phyloP scores from a whole-genome alignment of 2,113 vertebrate species.

The Carollia perspicillata region DNA sequence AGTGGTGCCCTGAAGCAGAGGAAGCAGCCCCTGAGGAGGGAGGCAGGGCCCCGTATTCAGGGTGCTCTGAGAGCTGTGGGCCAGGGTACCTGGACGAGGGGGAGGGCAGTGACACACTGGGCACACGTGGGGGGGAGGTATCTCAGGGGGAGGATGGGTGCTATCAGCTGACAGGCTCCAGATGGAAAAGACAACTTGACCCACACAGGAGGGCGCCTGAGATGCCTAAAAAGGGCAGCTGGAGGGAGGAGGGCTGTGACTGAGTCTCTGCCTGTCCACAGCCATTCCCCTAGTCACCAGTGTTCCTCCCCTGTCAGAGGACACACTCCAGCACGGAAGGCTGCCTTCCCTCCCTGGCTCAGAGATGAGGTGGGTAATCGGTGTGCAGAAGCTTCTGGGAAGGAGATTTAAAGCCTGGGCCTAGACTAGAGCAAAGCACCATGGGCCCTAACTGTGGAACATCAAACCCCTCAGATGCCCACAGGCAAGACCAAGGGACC shows the following conservation, averaged over 20 bases:
- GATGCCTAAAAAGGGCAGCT: not conserved
- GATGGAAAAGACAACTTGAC: not conserved
- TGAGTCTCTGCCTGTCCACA: not conserved
- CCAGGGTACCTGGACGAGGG: fast-evolving
- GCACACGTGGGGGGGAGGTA: fast-evolving
- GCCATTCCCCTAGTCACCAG: fast-evolving
- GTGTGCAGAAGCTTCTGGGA: fast-evolving
- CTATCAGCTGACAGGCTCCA: not conserved
- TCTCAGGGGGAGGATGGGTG: not conserved
- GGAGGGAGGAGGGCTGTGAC: not conserved
- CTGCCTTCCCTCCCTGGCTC: not conserved
- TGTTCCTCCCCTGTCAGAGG: too few species aligned
- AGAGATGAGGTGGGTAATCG: fast-evolving
- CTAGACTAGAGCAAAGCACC: not conserved
- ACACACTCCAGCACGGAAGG: not conserved
- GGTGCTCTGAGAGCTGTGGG: not conserved
- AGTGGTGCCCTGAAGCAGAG: not conserved
- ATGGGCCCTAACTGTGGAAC: fast-evolving
- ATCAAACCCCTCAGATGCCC: not conserved
- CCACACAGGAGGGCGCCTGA: not conserved
- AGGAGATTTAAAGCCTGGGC: not conserved
- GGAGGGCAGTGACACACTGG: not conserved
- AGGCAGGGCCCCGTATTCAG: not conserved
- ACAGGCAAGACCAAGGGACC: not conserved
- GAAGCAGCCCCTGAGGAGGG: not conserved